A percentile compares a stretch with the other conserved stretches of the same genome.
These are phyloP conservation scores for Babyrousa celebensis DNA, from an alignment of 2,797 vertebrate genomes.

Conservation along the genomic window DNA sequence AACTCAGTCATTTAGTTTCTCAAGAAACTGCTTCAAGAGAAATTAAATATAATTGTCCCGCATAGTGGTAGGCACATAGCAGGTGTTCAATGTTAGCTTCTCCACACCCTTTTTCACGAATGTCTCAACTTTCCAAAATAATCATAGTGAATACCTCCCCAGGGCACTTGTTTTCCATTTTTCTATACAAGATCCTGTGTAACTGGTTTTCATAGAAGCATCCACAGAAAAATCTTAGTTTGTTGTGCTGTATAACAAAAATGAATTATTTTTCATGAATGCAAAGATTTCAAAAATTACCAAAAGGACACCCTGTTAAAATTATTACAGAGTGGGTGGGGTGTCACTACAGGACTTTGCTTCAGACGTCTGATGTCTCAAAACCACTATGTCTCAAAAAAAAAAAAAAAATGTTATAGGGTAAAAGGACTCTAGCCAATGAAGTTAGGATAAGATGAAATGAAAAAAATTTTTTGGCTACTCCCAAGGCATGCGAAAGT, in stretches of 20 bases:
- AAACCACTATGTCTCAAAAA: background rate
- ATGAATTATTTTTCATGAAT: conserved; percentile 34
- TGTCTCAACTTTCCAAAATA: conserved; percentile 51
- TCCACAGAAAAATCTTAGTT: conserved; percentile 20
- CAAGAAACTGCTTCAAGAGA: background rate
- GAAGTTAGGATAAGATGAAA: background rate
- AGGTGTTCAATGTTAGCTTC: background rate
- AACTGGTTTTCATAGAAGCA: conserved; percentile 54
- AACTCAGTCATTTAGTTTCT: conserved; percentile 25
- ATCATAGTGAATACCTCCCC: background rate
- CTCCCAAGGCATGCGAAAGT: too few species aligned
- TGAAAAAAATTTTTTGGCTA: too few species aligned
- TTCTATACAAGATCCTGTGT: background rate
- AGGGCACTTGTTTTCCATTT: background rate
- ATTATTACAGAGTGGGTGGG: background rate
- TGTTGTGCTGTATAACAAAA: conserved; percentile 12
- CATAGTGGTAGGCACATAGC: background rate
- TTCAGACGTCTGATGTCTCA: too few species aligned
- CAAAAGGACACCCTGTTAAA: conserved; percentile 53
- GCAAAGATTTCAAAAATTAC: conserved; percentile 53
- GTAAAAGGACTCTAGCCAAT: background rate
- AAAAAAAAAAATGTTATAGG: too few species aligned
- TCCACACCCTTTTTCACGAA: background rate
- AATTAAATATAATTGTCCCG: background rate
- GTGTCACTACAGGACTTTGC: too few species aligned